Conservation (phyloP, 1,140 invertebrate genomes). For the Chelonus insularis region DNA sequence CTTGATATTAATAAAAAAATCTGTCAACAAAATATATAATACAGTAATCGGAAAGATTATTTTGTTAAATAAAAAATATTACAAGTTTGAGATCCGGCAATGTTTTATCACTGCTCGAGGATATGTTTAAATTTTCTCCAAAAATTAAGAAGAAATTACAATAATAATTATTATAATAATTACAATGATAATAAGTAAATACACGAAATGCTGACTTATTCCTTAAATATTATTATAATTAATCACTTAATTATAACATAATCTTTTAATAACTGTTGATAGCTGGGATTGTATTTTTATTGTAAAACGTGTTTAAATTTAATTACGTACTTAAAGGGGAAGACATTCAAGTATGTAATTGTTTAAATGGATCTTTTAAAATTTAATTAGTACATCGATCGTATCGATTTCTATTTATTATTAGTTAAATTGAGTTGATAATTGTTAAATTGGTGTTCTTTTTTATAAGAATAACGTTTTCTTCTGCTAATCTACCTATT, state of each 20-base stretch:
- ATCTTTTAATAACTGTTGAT: too few species aligned
- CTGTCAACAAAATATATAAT: background rate
- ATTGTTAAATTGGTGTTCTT: background rate
- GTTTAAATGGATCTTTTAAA: background rate
- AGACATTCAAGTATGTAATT: background rate
- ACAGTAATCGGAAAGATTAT: background rate
- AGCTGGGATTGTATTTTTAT: background rate
- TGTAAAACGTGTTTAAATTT: background rate
- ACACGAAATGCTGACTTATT: too few species aligned
- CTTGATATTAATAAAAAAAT: background rate
- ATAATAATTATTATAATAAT: background rate
- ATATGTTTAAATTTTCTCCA: slow-evolving; percentile 11
- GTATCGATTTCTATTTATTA: too few species aligned
- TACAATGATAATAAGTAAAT: too few species aligned
- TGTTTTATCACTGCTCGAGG: background rate
- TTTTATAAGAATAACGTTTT: background rate
- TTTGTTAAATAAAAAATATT: background rate
- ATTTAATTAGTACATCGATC: background rate
- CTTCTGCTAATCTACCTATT: background rate
- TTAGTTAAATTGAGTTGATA: background rate
- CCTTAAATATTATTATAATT: too few species aligned
- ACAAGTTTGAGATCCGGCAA: background rate
- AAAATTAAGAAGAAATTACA: background rate
- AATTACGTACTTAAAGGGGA: background rate
- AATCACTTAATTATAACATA: too few species aligned